These are phyloP conservation scores for Catonia carolina DNA, from an alignment of 2,888 invertebrate genomes.

Conservation along the genomic window DNA sequence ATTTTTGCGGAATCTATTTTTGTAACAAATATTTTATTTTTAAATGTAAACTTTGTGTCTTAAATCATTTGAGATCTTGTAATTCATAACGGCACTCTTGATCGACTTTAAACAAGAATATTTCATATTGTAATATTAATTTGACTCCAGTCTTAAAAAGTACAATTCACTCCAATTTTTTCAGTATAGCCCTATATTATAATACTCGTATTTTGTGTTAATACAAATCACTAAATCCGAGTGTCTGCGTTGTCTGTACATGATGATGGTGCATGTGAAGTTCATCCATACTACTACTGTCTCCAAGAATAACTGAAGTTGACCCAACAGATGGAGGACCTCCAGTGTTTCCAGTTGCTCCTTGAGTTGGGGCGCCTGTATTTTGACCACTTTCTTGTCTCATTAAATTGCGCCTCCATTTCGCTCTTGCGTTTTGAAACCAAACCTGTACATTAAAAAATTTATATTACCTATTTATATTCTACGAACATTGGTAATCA, in stretches of 20 bases:
- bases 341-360: slow-evolving; percentile 20
- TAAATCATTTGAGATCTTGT: too few species aligned
- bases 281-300: slow-evolving; percentile 29
- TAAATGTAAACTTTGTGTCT: too few species aligned
- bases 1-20: too few species aligned
- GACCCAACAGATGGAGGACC: slow-evolving; percentile 32
- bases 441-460: slow-evolving; percentile 68
- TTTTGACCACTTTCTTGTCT: slow-evolving; percentile 60
- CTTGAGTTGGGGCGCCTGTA: slow-evolving; percentile 19
- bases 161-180: too few species aligned
- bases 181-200: too few species aligned
- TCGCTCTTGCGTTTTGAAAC: slow-evolving; percentile 99
- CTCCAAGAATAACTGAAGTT: slow-evolving; percentile 39
- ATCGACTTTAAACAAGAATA: too few species aligned
- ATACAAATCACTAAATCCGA: slow-evolving; percentile 32
- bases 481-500: slow-evolving; percentile 2
- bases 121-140: too few species aligned
- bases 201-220: too few species aligned
- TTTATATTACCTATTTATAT: slow-evolving; percentile 8
- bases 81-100: too few species aligned
- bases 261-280: slow-evolving; percentile 29
- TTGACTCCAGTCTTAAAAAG: too few species aligned
- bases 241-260: slow-evolving; percentile 24
- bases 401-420: slow-evolving; percentile 93
- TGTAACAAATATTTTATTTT: too few species aligned